Evolutionary conservation across 2,888 invertebrate genomes (phyloP).

Genomic region (Drosophila neotestacea): DNA sequence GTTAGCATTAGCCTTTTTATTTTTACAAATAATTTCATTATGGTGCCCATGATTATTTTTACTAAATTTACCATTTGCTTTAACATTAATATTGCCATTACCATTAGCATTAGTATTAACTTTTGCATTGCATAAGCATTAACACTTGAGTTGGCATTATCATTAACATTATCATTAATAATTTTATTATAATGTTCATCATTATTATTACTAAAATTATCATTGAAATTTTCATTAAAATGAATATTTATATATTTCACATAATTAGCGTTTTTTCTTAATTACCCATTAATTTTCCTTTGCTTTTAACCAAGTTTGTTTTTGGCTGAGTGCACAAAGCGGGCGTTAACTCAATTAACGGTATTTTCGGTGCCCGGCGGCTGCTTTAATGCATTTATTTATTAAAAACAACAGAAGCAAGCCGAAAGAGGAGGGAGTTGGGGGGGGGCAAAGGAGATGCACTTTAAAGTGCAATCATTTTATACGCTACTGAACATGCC

Average conservation of each 20-base stretch:
- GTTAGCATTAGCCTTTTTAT: no score
- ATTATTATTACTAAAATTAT: background rate
- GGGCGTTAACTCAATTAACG: slow-evolving; percentile 66
- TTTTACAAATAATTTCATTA: no score
- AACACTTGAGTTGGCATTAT: background rate
- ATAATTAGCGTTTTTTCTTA: no score
- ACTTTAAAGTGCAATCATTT: slow-evolving; percentile 53
- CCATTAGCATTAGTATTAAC: background rate
- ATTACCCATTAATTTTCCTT: no score
- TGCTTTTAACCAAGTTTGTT: background rate
- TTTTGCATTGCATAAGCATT: background rate
- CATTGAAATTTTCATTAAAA: background rate
- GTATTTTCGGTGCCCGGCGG: slow-evolving; percentile 30
- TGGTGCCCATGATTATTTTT: no score
- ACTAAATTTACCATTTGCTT: no score
- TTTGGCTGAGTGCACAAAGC: slow-evolving; percentile 27
- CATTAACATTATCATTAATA: background rate
- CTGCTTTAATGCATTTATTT: slow-evolving; percentile 48
- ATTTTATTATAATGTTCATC: background rate
- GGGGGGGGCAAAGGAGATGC: background rate
- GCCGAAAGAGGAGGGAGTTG: background rate
- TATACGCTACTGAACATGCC: slow-evolving; percentile 35
- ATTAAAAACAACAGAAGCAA: slow-evolving; percentile 29
- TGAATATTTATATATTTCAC: background rate
- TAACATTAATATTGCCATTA: background rate